phyloP scores from a whole-genome alignment of 2,888 invertebrate genomes.

The Caradrina clavipalpis region DNA sequence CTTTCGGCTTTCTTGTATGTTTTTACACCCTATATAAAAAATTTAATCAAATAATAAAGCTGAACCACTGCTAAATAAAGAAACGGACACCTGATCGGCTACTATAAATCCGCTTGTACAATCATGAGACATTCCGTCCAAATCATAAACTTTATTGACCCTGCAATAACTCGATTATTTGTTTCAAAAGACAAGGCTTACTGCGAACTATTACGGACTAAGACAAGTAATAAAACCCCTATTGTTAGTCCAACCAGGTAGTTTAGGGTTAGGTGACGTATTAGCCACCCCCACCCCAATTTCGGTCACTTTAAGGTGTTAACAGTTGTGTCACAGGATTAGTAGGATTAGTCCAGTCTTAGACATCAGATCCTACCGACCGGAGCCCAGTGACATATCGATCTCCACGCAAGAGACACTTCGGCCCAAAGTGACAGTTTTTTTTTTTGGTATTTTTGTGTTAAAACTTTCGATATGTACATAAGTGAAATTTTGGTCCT shows the following conservation, averaged over 20 bases:
- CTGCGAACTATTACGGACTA: constrained; percentile 14
- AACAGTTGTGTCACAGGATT: constrained; percentile 74
- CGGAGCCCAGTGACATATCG: constrained; percentile 36
- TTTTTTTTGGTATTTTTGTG: not conserved
- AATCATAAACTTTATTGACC: constrained; percentile 16
- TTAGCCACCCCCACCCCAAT: constrained; percentile 68
- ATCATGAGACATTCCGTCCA: constrained; percentile 14
- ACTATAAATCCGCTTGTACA: constrained; percentile 27
- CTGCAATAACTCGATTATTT: constrained; percentile 23
- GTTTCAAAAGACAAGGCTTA: constrained; percentile 25
- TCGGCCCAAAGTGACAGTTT: not conserved
- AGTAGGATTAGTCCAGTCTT: constrained; percentile 72
- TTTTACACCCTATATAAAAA: not conserved
- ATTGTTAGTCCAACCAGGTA: constrained; percentile 70
- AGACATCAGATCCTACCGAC: constrained; percentile 66
- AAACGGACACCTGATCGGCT: constrained; percentile 7
- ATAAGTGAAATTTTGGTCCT: constrained; percentile 14
- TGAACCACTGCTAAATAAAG: not conserved
- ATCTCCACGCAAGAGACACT: constrained; percentile 15
- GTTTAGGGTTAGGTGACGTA: constrained; percentile 56
- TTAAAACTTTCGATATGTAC: not conserved
- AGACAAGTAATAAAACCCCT: constrained; percentile 24
- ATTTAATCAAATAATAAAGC: not conserved
- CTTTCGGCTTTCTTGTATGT: too few species aligned
- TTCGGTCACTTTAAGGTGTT: constrained; percentile 68